phyloP scores from a whole-genome alignment of 2,113 vertebrate species.

The Podarcis raffonei region DNA sequence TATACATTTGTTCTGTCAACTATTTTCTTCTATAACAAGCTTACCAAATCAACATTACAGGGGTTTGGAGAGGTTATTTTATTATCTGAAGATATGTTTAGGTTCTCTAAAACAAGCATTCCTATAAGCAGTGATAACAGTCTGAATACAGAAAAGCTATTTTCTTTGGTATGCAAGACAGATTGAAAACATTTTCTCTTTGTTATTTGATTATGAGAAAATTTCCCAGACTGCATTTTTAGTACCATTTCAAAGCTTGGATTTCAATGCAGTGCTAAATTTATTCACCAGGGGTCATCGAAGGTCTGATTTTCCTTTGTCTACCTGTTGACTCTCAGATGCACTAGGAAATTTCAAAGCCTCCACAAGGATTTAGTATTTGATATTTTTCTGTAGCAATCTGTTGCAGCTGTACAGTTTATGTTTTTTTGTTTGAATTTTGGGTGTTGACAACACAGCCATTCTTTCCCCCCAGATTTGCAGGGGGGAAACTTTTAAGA shows the following conservation, averaged over 20 bases:
- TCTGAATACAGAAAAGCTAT: conserved; percentile 3
- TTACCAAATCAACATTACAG: not conserved
- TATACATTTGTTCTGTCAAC: conserved; percentile 23
- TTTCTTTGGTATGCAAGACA: conserved; percentile 16
- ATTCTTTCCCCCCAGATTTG: not conserved
- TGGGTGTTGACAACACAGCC: not conserved
- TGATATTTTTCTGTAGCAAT: not conserved
- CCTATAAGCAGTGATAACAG: conserved; percentile 6
- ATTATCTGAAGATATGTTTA: conserved; percentile 23
- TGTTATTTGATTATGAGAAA: not conserved
- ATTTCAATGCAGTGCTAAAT: conserved; percentile 82
- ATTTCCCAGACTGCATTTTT: conserved; percentile 7
- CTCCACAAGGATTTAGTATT: conserved; percentile 32
- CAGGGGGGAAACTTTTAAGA: not conserved
- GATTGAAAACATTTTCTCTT: not conserved
- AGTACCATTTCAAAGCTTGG: conserved; percentile 28
- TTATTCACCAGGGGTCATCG: conserved; percentile 88
- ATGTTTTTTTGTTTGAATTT: conserved; percentile 15
- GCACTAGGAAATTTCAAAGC: conserved; percentile 28
- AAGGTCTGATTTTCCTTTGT: conserved; percentile 84
- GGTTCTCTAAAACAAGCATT: not conserved
- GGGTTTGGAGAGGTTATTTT: not conserved
- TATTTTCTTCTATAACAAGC: not conserved
- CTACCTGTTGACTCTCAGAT: conserved; percentile 62
- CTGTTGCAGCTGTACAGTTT: not conserved